Evolutionary conservation across 2,113 vertebrate species (phyloP).

Genomic region (Dicaeum eximium): DNA sequence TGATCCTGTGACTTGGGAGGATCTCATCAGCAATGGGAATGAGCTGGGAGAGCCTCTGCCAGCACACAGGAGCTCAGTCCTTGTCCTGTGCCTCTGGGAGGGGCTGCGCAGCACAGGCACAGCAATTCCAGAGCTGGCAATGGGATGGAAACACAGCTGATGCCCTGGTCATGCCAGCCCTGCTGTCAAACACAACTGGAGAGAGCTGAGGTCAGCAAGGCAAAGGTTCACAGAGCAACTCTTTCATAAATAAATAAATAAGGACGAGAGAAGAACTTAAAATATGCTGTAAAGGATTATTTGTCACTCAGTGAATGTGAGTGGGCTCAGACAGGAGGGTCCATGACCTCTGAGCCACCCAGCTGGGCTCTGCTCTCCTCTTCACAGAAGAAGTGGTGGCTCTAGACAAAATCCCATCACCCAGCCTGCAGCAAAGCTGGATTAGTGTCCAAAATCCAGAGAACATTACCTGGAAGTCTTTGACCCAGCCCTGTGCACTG

Average conservation of each 20-base stretch:
- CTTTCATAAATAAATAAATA: not conserved
- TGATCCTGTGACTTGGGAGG: not conserved
- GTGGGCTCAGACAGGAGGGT: not conserved
- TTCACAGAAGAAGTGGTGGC: not conserved
- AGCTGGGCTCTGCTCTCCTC: not conserved
- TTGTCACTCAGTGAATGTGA: not conserved
- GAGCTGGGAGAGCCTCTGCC: not conserved
- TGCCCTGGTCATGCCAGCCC: not conserved
- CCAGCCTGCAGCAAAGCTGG: not conserved
- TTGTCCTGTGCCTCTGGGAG: rapidly evolving
- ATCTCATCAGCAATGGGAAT: not conserved
- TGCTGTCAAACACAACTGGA: not conserved
- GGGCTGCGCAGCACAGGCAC: not conserved
- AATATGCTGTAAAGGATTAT: not conserved
- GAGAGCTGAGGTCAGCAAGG: not conserved
- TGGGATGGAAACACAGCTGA: not conserved
- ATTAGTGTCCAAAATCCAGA: not conserved
- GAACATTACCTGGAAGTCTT: not conserved
- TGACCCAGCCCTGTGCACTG: not conserved
- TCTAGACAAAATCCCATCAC: not conserved
- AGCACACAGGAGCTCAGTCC: not conserved
- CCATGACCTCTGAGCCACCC: not conserved
- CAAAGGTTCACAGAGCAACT: not conserved
- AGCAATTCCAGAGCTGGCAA: not conserved
- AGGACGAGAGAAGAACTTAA: not conserved